Conservation (phyloP, 2,113 vertebrate genomes). For the Cynoglossus semilaevis region DNA sequence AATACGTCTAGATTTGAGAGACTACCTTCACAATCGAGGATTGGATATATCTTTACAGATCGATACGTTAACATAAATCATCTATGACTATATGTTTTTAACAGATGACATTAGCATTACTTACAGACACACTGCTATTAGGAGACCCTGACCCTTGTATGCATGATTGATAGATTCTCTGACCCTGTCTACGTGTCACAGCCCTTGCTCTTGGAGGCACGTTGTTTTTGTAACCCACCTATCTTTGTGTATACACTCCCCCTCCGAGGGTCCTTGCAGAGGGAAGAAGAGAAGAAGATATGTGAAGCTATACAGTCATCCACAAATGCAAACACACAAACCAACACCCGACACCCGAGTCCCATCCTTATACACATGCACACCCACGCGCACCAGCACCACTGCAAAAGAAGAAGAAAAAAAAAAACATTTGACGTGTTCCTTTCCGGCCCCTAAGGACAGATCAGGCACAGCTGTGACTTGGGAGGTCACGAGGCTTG, state of each 20-base stretch:
- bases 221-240: slow-evolving; percentile 67
- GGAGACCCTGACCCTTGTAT: slow-evolving; percentile 60
- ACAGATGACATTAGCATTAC: slow-evolving; percentile 72
- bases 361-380: slow-evolving; percentile 22
- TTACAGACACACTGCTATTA: slow-evolving; percentile 60
- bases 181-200: slow-evolving; percentile 51
- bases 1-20: slow-evolving; percentile 29
- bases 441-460: slow-evolving; percentile 75
- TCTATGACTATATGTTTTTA: slow-evolving; percentile 61
- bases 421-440: slow-evolving; percentile 65
- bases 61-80: slow-evolving; percentile 61
- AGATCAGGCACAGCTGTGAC: slow-evolving; percentile 82
- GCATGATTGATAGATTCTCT: slow-evolving; percentile 70
- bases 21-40: slow-evolving; percentile 45
- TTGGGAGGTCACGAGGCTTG: slow-evolving; percentile 73
- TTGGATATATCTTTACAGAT: slow-evolving; percentile 45
- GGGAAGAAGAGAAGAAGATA: slow-evolving; percentile 25
- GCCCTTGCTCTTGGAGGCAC: slow-evolving; percentile 46
- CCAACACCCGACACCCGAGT: slow-evolving; percentile 5
- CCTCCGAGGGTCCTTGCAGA: slow-evolving; percentile 27
- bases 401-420: slow-evolving; percentile 16
- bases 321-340: slow-evolving; percentile 31
- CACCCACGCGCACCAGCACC: slow-evolving; percentile 35
- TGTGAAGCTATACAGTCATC: slow-evolving; percentile 35
- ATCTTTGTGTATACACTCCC: slow-evolving; percentile 48